Conservation (phyloP, 92 coral and sea anemone genomes). For the Virgularia gustaviana region DNA sequence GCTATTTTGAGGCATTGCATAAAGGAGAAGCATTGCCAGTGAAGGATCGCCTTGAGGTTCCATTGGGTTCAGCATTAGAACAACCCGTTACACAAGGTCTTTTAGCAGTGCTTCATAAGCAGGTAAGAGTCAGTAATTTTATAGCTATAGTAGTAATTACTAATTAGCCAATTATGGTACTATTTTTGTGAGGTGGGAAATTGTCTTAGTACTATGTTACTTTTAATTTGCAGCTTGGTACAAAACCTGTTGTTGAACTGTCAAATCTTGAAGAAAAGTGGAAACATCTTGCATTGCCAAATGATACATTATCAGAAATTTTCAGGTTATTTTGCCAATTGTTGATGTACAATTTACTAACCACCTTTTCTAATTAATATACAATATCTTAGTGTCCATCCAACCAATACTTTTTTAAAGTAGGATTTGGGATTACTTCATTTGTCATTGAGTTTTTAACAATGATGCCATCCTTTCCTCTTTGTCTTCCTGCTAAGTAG, state of each 20-base stretch:
- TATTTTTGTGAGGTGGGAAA: neutral
- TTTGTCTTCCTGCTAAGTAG: no score
- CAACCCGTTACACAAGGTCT: conserved; percentile 83
- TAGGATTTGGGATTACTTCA: neutral
- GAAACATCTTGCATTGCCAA: conserved; percentile 83
- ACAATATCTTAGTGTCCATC: no score
- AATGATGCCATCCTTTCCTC: no score
- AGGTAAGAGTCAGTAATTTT: no score
- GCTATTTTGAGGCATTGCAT: conserved; percentile 92
- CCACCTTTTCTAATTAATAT: no score
- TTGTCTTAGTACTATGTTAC: neutral
- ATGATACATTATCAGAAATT: conserved; percentile 72
- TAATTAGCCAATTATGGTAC: neutral
- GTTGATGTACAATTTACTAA: no score
- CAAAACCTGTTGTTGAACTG: conserved; percentile 79
- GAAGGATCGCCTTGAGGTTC: conserved; percentile 85
- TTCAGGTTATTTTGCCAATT: no score
- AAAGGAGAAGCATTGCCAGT: conserved; percentile 91
- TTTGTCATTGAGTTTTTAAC: neutral
- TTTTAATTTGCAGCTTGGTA: conserved; percentile 62
- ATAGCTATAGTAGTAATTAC: neutral
- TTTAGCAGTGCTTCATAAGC: conserved; percentile 87
- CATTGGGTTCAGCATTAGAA: conserved; percentile 83
- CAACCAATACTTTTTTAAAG: no score
- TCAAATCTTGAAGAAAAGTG: conserved; percentile 90